These are phyloP conservation scores for Cordilura impudica DNA, from an alignment of 2,888 invertebrate species.

Conservation along the genomic window DNA sequence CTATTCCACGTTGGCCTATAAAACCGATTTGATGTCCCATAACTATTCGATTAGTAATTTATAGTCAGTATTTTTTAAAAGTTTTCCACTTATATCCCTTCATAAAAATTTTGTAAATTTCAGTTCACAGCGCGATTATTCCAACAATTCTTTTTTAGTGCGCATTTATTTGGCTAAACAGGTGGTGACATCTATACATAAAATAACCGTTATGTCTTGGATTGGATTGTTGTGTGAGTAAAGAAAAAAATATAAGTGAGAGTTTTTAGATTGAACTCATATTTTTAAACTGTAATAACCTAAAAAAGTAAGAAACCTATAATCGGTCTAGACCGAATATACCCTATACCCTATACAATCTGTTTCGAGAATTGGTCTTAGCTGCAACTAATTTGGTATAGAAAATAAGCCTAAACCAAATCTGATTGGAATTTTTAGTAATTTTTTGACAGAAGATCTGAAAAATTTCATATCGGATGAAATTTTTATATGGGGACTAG, in stretches of 20 bases:
- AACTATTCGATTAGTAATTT: constrained; percentile 72
- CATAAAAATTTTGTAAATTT: neutral
- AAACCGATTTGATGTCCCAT: constrained; percentile 73
- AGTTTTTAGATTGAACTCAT: neutral
- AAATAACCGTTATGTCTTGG: constrained; percentile 77
- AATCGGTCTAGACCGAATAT: too few relatives aligned
- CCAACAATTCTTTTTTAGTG: constrained; percentile 72
- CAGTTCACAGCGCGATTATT: constrained; percentile 66
- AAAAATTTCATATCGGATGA: too few relatives aligned
- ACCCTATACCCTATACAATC: too few relatives aligned
- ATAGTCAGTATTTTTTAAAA: constrained; percentile 71
- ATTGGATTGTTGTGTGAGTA: constrained; percentile 74
- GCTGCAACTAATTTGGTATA: too few relatives aligned
- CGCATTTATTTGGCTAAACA: constrained; percentile 76
- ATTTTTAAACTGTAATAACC: too few relatives aligned
- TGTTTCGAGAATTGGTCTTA: too few relatives aligned
- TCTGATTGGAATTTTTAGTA: too few relatives aligned
- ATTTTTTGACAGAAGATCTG: too few relatives aligned
- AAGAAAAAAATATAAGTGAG: neutral
- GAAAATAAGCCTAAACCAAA: too few relatives aligned
- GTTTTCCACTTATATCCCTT: neutral
- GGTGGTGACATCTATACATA: constrained; percentile 74
- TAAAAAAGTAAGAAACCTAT: too few relatives aligned
- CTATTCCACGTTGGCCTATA: constrained; percentile 73
- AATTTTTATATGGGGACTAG: too few relatives aligned